Evolutionary conservation across 2,113 vertebrate genomes (phyloP).

Genomic region (Pogonocichla stellata): DNA sequence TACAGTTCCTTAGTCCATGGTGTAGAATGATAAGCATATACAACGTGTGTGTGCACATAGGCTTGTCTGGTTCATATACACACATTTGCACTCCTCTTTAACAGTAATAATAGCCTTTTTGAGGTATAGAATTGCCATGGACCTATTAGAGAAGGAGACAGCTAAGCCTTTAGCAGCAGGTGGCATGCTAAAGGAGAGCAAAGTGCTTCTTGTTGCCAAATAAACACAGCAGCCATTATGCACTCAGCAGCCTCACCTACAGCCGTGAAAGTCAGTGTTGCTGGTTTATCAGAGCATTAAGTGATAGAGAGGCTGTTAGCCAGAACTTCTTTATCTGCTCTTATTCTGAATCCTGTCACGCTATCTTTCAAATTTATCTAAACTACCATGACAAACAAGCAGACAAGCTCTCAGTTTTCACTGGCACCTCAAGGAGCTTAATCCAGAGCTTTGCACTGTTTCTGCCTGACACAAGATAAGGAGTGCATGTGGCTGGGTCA

Average conservation of each 20-base stretch:
- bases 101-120: neutral
- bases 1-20: rapidly evolving
- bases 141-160: neutral
- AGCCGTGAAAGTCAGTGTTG: neutral
- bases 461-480: neutral
- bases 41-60: neutral
- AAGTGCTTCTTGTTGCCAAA: slow-evolving; percentile 2
- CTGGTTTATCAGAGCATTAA: slow-evolving; percentile 11
- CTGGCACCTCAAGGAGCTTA: neutral
- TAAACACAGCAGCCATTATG: slow-evolving; percentile 27
- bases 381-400: slow-evolving; percentile 27
- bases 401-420: slow-evolving; percentile 17
- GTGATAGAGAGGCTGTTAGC: neutral
- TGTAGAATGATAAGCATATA: neutral
- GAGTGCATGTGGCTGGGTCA: neutral
- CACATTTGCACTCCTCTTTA: neutral
- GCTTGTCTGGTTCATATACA: neutral
- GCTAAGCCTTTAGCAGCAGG: neutral
- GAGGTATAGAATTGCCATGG: neutral
- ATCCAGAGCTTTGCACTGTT: neutral
- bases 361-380: slow-evolving; percentile 50
- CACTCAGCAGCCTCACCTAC: slow-evolving; percentile 29
- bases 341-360: neutral
- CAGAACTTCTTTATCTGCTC: slow-evolving; percentile 28
- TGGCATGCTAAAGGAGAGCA: neutral